Conservation (phyloP, 2,888 invertebrate species). For the Bruchidius siliquastri region DNA sequence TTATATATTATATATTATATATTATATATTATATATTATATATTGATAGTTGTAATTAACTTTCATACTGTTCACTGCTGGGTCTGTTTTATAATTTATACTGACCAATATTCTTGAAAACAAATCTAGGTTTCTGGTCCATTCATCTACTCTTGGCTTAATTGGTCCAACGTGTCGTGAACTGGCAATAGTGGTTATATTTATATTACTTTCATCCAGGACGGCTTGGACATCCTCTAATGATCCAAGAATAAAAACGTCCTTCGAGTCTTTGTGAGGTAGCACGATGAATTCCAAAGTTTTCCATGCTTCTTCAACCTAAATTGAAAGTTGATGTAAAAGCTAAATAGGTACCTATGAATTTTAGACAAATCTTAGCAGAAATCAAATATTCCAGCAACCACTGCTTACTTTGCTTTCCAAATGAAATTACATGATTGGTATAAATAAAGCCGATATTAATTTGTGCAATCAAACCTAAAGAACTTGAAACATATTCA, state of each 20-base stretch:
- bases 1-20: too few species aligned
- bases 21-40: too few species aligned
- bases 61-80: too few species aligned
- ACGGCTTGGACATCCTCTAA: slow-evolving; percentile 78
- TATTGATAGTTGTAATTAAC: too few species aligned
- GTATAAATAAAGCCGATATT: too few species aligned
- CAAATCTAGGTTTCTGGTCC: slow-evolving; percentile 71
- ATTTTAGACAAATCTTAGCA: too few species aligned
- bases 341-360: background rate
- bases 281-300: slow-evolving; percentile 71
- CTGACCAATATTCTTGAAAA: slow-evolving; percentile 75
- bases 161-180: slow-evolving; percentile 84
- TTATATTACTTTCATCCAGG: slow-evolving; percentile 82
- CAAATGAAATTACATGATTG: too few species aligned
- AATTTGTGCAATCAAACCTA: too few species aligned
- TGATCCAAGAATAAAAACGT: slow-evolving; percentile 78
- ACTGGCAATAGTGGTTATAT: slow-evolving; percentile 80
- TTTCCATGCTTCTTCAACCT: slow-evolving; percentile 84
- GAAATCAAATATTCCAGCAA: too few species aligned
- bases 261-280: slow-evolving; percentile 75
- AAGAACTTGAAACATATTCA: too few species aligned
- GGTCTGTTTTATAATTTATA: background rate
- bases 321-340: background rate
- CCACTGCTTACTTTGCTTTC: too few species aligned
- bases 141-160: slow-evolving; percentile 75